Evolutionary conservation across 2,888 invertebrate genomes (phyloP).

Genomic region (Crossocerus cetratus): DNA sequence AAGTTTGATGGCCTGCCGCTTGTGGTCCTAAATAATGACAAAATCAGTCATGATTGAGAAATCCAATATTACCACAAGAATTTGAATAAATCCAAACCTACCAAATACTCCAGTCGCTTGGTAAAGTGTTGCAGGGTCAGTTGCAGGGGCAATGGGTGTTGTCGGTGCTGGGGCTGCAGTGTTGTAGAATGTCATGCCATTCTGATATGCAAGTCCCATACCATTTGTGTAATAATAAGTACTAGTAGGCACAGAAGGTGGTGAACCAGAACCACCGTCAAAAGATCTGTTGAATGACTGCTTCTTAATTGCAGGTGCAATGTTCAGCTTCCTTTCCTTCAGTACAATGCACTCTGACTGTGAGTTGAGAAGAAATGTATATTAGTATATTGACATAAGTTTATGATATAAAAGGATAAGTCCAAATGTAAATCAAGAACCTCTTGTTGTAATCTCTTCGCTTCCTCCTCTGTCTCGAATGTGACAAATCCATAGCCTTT

Average conservation of each 20-base stretch:
- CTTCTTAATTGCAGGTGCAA: constrained; percentile 92
- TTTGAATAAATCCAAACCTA: constrained; percentile 47
- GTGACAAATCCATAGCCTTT: constrained; percentile 95
- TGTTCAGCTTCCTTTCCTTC: constrained; percentile 89
- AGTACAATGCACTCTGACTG: constrained; percentile 87
- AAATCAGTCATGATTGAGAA: neutral
- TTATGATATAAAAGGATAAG: neutral
- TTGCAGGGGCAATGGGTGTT: constrained; percentile 70
- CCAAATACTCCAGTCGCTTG: constrained; percentile 74
- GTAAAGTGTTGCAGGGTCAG: constrained; percentile 73
- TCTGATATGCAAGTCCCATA: constrained; percentile 75
- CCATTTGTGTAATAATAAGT: constrained; percentile 78
- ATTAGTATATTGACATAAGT: neutral
- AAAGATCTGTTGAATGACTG: constrained; percentile 81
- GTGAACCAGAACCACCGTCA: constrained; percentile 79
- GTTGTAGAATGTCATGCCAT: constrained; percentile 76
- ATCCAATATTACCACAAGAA: constrained; percentile 51
- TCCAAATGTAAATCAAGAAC: constrained; percentile 75
- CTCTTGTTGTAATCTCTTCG: constrained; percentile 85
- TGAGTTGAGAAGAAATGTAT: constrained; percentile 51
- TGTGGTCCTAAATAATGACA: constrained; percentile 67
- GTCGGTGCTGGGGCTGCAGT: constrained; percentile 72
- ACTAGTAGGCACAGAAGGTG: constrained; percentile 78
- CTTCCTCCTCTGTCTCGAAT: constrained; percentile 92
- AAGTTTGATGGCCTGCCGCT: constrained; percentile 74